Evolutionary conservation across 2,113 vertebrate genomes (phyloP).

Genomic region (Cheilinus undulatus): DNA sequence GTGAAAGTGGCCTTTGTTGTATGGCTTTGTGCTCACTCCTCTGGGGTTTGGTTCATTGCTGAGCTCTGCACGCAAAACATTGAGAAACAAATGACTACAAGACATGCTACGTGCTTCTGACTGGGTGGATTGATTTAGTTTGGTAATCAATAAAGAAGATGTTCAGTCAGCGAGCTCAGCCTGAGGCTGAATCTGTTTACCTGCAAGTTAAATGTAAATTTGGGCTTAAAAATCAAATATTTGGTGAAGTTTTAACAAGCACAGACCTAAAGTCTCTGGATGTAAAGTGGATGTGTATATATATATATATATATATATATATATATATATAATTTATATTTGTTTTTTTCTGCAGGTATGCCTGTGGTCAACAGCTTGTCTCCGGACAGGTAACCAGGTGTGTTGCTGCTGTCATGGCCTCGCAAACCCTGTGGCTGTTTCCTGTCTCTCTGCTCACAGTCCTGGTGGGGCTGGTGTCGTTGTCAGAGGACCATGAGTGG

Average conservation of each 20-base stretch:
- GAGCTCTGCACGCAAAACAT: constrained; percentile 35
- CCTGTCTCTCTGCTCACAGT: constrained; percentile 58
- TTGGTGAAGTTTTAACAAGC: constrained; percentile 15
- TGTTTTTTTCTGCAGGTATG: constrained; percentile 77
- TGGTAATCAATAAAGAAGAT: constrained; percentile 40
- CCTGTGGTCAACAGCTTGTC: constrained; percentile 69
- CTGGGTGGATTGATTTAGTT: constrained; percentile 44
- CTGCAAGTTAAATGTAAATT: constrained; percentile 4
- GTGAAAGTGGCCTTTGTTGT: constrained; percentile 61
- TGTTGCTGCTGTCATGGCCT: constrained; percentile 80
- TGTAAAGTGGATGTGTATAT: not conserved
- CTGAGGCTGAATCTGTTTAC: constrained; percentile 7
- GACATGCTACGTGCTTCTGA: constrained; percentile 37
- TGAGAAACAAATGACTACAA: constrained; percentile 53
- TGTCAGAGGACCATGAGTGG: constrained; percentile 81
- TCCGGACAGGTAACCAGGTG: constrained; percentile 84
- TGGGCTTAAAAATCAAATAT: constrained; percentile 5
- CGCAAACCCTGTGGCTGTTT: constrained; percentile 62
- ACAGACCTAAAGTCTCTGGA: constrained; percentile 5
- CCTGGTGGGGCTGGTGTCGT: constrained; percentile 57
- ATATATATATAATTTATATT: constrained; percentile 27
- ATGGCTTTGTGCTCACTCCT: constrained; percentile 38
- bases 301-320: constrained; percentile 23
- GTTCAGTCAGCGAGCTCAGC: constrained; percentile 19
- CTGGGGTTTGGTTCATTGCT: constrained; percentile 40